Conservation (phyloP, 2,888 invertebrate species). For the Hypomecis punctinalis region DNA sequence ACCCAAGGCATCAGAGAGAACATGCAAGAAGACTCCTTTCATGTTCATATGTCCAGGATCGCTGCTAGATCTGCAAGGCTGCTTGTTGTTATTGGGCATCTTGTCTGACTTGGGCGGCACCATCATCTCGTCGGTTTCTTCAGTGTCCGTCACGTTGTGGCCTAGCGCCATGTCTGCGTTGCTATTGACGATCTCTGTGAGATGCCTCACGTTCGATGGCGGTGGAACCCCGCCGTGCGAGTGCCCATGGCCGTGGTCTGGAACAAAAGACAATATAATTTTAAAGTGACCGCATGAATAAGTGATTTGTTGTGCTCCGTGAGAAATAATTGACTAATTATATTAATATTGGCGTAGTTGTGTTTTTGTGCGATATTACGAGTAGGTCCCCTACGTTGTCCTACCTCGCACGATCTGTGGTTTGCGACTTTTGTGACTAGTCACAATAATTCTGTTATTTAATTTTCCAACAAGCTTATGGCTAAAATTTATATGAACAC, state of each 20-base stretch:
- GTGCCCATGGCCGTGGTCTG: slow-evolving; percentile 90
- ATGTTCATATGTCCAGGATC: slow-evolving; percentile 97
- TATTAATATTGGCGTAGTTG: too few species aligned
- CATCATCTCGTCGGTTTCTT: slow-evolving; percentile 82
- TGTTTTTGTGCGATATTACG: too few species aligned
- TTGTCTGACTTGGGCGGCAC: slow-evolving; percentile 68
- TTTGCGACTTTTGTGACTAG: too few species aligned
- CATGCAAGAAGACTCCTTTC: slow-evolving; percentile 99
- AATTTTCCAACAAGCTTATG: too few species aligned
- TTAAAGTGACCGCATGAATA: not conserved
- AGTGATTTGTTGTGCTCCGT: not conserved
- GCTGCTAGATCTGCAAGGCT: slow-evolving; percentile 57
- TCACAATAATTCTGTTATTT: too few species aligned
- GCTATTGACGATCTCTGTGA: slow-evolving; percentile 79
- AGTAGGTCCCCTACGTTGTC: too few species aligned
- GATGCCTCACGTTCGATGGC: slow-evolving; percentile 76
- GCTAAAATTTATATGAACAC: too few species aligned
- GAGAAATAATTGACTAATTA: too few species aligned
- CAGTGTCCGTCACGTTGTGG: slow-evolving; percentile 73
- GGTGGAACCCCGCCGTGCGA: slow-evolving; percentile 86
- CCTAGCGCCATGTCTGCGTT: slow-evolving; percentile 80
- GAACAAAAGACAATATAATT: slow-evolving; percentile 23
- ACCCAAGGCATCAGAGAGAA: slow-evolving; percentile 98
- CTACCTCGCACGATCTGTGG: too few species aligned
- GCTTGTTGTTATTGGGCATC: slow-evolving; percentile 61